Percentiles rank a stretch among this genome's conserved stretches.
phyloP scores from a whole-genome alignment of 2,797 vertebrate genomes.

The Lates japonicus region DNA sequence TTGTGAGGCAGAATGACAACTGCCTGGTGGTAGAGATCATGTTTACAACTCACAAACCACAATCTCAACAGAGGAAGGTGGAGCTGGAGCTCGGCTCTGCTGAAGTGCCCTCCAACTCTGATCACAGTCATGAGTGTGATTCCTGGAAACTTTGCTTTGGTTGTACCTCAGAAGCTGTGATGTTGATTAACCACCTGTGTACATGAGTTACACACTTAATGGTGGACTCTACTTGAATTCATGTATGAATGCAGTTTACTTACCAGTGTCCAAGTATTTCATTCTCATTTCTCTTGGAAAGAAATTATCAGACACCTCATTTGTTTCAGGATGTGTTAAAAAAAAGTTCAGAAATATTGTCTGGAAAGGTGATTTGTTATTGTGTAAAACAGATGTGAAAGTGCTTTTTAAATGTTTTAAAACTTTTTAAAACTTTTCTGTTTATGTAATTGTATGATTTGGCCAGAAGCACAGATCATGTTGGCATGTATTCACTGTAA shows the following conservation, averaged over 20 bases:
- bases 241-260: background rate
- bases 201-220: constrained; percentile 22
- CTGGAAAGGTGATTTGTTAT: background rate
- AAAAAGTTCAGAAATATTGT: background rate
- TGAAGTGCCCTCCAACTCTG: background rate
- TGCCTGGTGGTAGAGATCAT: constrained; percentile 80
- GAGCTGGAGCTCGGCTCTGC: background rate
- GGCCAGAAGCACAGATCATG: background rate
- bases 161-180: constrained; percentile 66
- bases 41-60: constrained; percentile 68
- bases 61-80: background rate
- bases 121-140: background rate
- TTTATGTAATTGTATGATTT: background rate
- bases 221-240: background rate
- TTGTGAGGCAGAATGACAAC: constrained; percentile 76
- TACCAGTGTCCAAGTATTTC: background rate
- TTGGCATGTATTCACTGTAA: background rate
- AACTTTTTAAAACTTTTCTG: constrained; percentile 20
- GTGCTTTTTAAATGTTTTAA: constrained; percentile 5
- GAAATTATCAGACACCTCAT: background rate
- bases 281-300: background rate
- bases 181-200: constrained; percentile 70
- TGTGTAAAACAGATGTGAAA: background rate
- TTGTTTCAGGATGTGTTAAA: background rate
- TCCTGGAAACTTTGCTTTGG: constrained; percentile 77